Percentiles rank a stretch among this genome's conserved stretches.
Conservation (phyloP, 2,797 vertebrate genomes). For the Bovichtus diacanthus region DNA sequence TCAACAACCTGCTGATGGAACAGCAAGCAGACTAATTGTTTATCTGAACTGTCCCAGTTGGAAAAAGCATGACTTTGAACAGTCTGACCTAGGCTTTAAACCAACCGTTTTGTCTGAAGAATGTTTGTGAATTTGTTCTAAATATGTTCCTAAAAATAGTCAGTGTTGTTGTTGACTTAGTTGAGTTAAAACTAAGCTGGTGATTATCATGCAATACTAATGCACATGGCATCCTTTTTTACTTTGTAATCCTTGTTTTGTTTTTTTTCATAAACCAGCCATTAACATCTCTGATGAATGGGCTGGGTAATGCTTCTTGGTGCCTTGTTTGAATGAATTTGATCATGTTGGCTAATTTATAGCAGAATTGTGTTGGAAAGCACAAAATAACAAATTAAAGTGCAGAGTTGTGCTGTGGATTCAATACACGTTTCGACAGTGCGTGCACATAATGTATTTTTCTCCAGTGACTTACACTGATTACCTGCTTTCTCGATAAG, state of each 20-base stretch:
- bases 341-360: slow-evolving; percentile 29
- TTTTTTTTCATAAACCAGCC: background rate
- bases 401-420: slow-evolving; percentile 26
- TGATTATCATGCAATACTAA: background rate
- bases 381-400: slow-evolving; percentile 30
- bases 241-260: slow-evolving; percentile 11
- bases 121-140: background rate
- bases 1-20: background rate
- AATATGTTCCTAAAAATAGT: background rate
- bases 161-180: slow-evolving; percentile 20
- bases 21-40: background rate
- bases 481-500: slow-evolving; percentile 44
- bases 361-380: slow-evolving; percentile 7
- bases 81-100: slow-evolving; percentile 61
- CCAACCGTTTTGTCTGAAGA: slow-evolving; percentile 1
- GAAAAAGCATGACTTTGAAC: background rate
- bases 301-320: slow-evolving; percentile 8
- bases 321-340: slow-evolving; percentile 40
- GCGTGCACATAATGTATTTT: slow-evolving; percentile 45
- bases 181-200: slow-evolving; percentile 10
- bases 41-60: background rate
- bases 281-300: slow-evolving; percentile 33
- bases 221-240: background rate
- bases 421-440: slow-evolving; percentile 26
- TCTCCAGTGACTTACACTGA: slow-evolving; percentile 48